A percentile compares a stretch with the other conserved stretches of the same genome.
Conservation (phyloP, 2,888 invertebrate species). For the Tanypteryx hageni region DNA sequence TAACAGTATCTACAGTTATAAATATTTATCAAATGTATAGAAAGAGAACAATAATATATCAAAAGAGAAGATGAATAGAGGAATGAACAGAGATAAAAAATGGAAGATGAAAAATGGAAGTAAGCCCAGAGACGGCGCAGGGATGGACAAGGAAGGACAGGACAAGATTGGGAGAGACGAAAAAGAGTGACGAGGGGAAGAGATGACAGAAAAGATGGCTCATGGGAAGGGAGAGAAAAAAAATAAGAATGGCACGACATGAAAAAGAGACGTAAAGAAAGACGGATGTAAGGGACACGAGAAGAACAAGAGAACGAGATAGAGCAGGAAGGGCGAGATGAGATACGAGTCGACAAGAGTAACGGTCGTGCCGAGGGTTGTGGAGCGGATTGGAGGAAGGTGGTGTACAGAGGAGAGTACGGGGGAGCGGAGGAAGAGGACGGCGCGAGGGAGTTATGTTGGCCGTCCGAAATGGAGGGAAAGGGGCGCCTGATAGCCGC, state of each 20-base stretch:
- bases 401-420: background rate
- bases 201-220: background rate
- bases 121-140: background rate
- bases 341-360: conserved; percentile 29
- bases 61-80: background rate
- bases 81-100: background rate
- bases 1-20: background rate
- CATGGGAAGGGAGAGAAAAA: background rate
- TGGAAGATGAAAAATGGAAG: background rate
- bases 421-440: background rate
- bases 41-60: background rate
- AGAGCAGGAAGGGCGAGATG: background rate
- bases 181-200: background rate
- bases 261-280: background rate
- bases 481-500: background rate
- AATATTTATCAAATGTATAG: background rate
- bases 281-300: background rate
- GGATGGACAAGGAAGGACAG: background rate
- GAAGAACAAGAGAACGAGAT: background rate
- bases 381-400: background rate
- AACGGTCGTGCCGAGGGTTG: background rate
- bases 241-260: background rate
- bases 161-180: background rate
- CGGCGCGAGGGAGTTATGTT: background rate
- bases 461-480: background rate